Evolutionary conservation across 2,113 vertebrate genomes (phyloP), one percentile per base, ranked within the genome.

Genomic region (Hypocryptadius cinnamomeus): DNA sequence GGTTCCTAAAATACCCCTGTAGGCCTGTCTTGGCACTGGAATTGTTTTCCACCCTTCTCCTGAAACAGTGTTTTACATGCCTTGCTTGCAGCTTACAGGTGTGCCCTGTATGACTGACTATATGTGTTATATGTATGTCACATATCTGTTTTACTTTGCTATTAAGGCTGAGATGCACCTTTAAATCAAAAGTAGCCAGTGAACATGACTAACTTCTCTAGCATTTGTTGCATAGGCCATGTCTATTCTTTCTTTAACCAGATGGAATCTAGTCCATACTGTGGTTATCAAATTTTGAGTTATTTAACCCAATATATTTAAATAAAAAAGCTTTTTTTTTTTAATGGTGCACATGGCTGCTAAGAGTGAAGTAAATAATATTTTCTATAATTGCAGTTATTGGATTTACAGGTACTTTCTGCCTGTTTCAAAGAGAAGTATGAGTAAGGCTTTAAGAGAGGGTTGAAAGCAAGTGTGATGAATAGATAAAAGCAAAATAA

Each of bases 401-500:
- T 85, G 30, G 24, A 25, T 90, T 93, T 88, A 64, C 60, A 70
- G 37, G 31, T 50, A 24, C 54, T 88, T 82, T 54, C 39, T 85
- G 42, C 35, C 92, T 82, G 15, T 59, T 94, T 74, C 37, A 54
- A 59, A 70, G 47, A 73, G 39, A 40, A 35, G 20, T 28, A 50
- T 90, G 92, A 93, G 79, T 91, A 96, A 92, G 83, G 51, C 69
- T 86, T 72, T 78, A 69, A 80, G 51, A 85, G 82, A 93, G 71
- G 76, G 71, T 78, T 95, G 92, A 90, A 96, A 80, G 63, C 85
- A 59, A 87, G 24, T 54, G 68, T 80, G 92, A 88, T 93, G 88
- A 94, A 92, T 86, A 93, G 90, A 68, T 93, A 88, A 90, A 94
- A 92, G 84, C 44, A 60, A 83, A 72, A 91, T 65, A 76, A 86